A percentile compares a stretch with the other conserved stretches of the same genome.
phyloP scores from a whole-genome alignment of 2,113 vertebrate genomes.

The Crotophaga sulcirostris region DNA sequence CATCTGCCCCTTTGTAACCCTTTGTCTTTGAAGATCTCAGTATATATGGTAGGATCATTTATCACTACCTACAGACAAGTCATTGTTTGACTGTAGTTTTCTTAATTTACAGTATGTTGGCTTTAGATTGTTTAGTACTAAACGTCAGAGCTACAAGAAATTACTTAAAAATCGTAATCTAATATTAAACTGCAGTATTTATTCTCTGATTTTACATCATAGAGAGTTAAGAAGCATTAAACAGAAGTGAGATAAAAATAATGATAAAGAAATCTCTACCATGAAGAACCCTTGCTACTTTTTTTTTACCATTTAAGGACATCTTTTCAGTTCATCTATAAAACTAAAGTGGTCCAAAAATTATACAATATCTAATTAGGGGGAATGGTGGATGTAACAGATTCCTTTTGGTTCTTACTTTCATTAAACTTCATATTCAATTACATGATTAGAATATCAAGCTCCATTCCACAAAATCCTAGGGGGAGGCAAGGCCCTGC shows the following conservation, averaged over 20 bases:
- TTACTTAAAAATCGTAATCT: not conserved
- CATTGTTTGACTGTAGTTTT: slow-evolving; percentile 12
- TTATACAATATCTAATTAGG: not conserved
- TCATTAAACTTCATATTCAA: not conserved
- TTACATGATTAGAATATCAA: not conserved
- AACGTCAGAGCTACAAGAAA: not conserved
- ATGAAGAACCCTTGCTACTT: not conserved
- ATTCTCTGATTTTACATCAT: not conserved
- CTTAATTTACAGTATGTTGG: slow-evolving; percentile 9
- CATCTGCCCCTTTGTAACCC: not conserved
- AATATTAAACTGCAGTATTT: slow-evolving; percentile 11
- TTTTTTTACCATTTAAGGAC: not conserved
- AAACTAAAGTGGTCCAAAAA: not conserved
- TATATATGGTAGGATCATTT: not conserved
- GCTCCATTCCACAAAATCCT: not conserved
- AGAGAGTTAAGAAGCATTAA: slow-evolving; percentile 9
- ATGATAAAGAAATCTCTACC: not conserved
- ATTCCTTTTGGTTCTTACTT: not conserved
- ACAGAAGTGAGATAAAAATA: slow-evolving; percentile 10
- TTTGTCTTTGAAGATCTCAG: not conserved
- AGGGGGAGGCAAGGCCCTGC: not conserved
- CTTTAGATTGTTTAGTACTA: not conserved
- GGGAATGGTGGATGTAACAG: not conserved
- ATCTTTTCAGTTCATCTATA: not conserved
- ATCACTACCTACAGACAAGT: not conserved